phyloP scores from a whole-genome alignment of 2,797 vertebrate species.

The Gymnothorax reevesii region DNA sequence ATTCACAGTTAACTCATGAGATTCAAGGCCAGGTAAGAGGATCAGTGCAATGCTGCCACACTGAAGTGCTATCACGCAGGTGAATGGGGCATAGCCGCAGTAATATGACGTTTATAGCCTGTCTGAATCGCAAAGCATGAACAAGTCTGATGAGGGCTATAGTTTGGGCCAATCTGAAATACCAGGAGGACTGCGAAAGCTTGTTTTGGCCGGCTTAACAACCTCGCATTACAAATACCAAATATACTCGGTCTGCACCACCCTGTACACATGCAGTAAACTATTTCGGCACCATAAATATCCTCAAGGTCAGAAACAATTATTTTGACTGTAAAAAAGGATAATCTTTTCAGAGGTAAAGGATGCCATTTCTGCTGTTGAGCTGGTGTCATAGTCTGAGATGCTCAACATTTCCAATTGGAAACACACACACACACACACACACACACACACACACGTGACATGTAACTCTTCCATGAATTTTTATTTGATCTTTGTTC shows the following conservation, averaged over 20 bases:
- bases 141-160: not conserved
- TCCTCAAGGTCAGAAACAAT: not conserved
- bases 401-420: not conserved
- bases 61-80: not conserved
- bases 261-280: not conserved
- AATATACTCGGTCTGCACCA: not conserved
- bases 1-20: not conserved
- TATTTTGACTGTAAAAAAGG: not conserved
- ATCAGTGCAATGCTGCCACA: not conserved
- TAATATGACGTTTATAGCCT: slow-evolving; percentile 31
- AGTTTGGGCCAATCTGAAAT: not conserved
- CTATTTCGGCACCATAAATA: not conserved
- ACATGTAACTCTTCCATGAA: too few relatives aligned
- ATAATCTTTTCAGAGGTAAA: not conserved
- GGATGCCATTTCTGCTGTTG: not conserved
- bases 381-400: not conserved
- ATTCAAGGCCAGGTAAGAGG: not conserved
- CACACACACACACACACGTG: too few relatives aligned
- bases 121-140: not conserved
- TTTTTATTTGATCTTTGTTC: too few relatives aligned
- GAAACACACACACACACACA: too few relatives aligned
- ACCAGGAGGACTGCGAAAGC: not conserved
- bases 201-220: not conserved
- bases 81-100: not conserved
- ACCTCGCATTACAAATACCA: not conserved